Evolutionary conservation across 2,113 vertebrate genomes (phyloP).

Genomic region (Carassius auratus): DNA sequence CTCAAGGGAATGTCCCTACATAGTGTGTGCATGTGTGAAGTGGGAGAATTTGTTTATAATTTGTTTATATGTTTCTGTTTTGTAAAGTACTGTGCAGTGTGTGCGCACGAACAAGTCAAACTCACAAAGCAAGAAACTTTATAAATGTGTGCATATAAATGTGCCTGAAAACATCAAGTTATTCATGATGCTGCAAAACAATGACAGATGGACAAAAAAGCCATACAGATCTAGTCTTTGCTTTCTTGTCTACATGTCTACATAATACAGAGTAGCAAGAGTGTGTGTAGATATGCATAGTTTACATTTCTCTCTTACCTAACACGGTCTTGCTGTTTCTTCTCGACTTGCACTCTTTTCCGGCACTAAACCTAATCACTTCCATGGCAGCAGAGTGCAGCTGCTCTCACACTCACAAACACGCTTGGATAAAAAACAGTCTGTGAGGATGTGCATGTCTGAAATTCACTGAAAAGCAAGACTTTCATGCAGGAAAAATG

Average conservation of each 20-base stretch:
- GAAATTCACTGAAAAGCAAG: slow-evolving; percentile 9
- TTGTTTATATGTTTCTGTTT: slow-evolving; percentile 30
- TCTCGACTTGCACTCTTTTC: slow-evolving; percentile 40
- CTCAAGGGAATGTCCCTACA: slow-evolving; percentile 36
- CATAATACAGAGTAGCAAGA: slow-evolving; percentile 20
- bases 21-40: not conserved
- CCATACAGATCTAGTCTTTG: slow-evolving; percentile 41
- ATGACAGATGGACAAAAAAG: not conserved
- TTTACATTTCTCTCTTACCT: slow-evolving; percentile 49
- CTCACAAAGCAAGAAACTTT: not conserved
- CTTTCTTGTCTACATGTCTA: slow-evolving; percentile 6
- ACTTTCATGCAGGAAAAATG: not conserved
- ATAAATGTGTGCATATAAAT: not conserved
- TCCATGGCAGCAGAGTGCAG: slow-evolving; percentile 42
- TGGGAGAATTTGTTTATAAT: slow-evolving; percentile 31
- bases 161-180: slow-evolving; percentile 27
- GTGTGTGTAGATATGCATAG: not conserved
- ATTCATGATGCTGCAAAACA: slow-evolving; percentile 43
- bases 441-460: slow-evolving; percentile 19
- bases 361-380: slow-evolving; percentile 43
- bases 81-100: not conserved
- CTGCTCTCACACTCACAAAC: slow-evolving; percentile 25
- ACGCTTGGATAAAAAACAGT: not conserved
- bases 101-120: not conserved
- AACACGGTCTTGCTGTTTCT: slow-evolving; percentile 32